Evolutionary conservation across 1,140 invertebrate genomes (phyloP).

Genomic region (Centruroides sculpturatus): DNA sequence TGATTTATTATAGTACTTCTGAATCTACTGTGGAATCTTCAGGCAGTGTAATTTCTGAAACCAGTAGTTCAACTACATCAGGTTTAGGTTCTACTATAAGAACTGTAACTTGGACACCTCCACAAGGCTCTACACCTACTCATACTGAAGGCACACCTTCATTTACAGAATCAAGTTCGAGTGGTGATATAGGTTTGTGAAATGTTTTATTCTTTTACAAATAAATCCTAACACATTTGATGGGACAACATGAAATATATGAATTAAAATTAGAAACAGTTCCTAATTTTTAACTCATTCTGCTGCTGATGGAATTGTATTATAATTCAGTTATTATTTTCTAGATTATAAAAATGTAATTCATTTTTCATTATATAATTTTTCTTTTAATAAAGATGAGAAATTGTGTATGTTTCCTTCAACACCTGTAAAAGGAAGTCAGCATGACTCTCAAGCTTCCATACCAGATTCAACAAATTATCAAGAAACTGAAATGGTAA

Average conservation of each 20-base stretch:
- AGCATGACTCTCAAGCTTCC: neutral
- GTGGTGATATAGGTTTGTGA: slow-evolving; percentile 60
- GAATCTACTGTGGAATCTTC: slow-evolving; percentile 18
- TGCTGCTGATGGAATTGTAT: no score
- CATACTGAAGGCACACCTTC: slow-evolving; percentile 96
- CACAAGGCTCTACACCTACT: slow-evolving; percentile 76
- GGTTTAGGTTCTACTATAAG: slow-evolving; percentile 38
- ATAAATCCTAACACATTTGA: no score
- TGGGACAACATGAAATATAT: no score
- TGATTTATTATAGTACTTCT: slow-evolving; percentile 11
- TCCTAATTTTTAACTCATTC: no score
- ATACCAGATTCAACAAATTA: neutral
- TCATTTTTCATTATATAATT: neutral
- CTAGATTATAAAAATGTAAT: no score
- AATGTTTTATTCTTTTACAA: no score
- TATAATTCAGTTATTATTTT: no score
- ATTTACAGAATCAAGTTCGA: slow-evolving; percentile 89
- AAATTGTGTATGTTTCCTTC: neutral
- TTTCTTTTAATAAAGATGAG: neutral
- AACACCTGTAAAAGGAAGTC: neutral
- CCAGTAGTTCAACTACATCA: slow-evolving; percentile 24
- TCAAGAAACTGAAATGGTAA: neutral
- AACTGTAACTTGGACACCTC: slow-evolving; percentile 64
- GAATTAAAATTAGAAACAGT: no score
- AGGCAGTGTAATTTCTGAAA: slow-evolving; percentile 12